Base-by-base conservation (phyloP, 2,797 vertebrate genomes). In the Anableps anableps region DNA sequence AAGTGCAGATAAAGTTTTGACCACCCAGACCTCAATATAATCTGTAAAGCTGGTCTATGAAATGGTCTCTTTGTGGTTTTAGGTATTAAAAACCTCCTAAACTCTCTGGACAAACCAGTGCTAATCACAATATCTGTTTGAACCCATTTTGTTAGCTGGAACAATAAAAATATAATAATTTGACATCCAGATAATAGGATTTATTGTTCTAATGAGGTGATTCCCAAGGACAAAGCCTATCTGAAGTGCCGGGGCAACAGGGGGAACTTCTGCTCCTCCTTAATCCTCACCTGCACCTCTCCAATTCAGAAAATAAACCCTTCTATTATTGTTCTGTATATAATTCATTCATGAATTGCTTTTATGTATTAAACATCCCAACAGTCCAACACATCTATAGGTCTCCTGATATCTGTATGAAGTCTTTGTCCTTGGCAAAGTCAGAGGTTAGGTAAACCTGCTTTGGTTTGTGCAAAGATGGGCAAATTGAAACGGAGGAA, bases 401-500 rank as follows among this genome's bases (percentile, higher is more conserved):
- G 78, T 88, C 83, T 72, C 72, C 53, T 72, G 36, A 45, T 71
- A 74, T 82, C 1, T 1, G 41, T 53, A 81, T 72, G 43, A 78
- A 81, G 80, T 82, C 80, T 90, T 87, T 78, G 72, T 11, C 31
- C 82, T 85, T 60, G 23, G 21, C 81, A 76, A 85, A 86, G 73
- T 73, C 62, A 48, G 60, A 90, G 76, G 87, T 88, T 88, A 87
- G 85, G 73, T 77, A 86, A 87, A 88, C 47, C 79, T 62, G 13
- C 75, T 86, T 60, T 76, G 78, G 84, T 86, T 89, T 64, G 73
- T 84, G 79, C 85, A 80, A 68, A 77, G 80, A 80, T 38, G 70
- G 78, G 74, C 83, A 86, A 84, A 91, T 88, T 88, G 81, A 88
- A 94, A 89, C 83, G 83, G 82, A 82, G 70, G 78, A 86, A 80